These are phyloP conservation scores for Triplophysa rosa DNA, from an alignment of 2,113 vertebrate genomes.

Conservation along the genomic window DNA sequence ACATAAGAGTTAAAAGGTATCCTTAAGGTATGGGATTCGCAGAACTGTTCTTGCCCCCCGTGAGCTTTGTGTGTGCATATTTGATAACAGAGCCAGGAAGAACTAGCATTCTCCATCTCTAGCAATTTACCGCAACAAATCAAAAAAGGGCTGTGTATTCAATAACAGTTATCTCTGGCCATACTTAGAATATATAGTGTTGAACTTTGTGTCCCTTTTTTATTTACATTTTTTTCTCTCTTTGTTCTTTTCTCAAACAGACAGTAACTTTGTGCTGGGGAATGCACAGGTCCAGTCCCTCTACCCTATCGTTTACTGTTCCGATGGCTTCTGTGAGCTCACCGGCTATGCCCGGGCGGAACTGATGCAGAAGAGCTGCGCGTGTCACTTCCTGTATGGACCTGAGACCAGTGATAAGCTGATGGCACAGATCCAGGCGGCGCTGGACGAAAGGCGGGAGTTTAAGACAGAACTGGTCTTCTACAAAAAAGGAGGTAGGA, in stretches of 20 bases:
- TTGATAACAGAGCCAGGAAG: not conserved
- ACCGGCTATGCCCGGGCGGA: constrained; percentile 80
- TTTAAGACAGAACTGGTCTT: constrained; percentile 81
- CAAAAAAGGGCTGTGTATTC: not conserved
- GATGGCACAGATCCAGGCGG: constrained; percentile 77
- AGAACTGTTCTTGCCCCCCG: not conserved
- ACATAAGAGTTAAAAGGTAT: not conserved
- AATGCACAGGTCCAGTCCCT: constrained; percentile 82
- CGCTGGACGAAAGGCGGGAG: constrained; percentile 76
- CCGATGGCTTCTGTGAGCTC: constrained; percentile 83
- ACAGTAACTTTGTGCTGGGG: constrained; percentile 84
- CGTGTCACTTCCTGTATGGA: constrained; percentile 81
- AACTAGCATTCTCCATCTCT: not conserved
- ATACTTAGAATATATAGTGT: not conserved
- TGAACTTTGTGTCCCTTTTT: not conserved
- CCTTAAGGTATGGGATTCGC: not conserved
- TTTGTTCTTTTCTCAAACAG: constrained; percentile 59
- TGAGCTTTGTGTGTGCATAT: not conserved
- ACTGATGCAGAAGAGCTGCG: constrained; percentile 83
- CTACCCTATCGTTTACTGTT: constrained; percentile 83
- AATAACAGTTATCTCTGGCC: not conserved
- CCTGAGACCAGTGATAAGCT: constrained; percentile 75
- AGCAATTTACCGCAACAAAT: not conserved
- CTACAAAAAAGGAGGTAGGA: constrained; percentile 81
- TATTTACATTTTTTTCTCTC: not conserved